Evolutionary conservation across 2,113 vertebrate species (phyloP), one percentile per base, ranked within the genome.

Genomic region (Neolamprologus modestus): DNA sequence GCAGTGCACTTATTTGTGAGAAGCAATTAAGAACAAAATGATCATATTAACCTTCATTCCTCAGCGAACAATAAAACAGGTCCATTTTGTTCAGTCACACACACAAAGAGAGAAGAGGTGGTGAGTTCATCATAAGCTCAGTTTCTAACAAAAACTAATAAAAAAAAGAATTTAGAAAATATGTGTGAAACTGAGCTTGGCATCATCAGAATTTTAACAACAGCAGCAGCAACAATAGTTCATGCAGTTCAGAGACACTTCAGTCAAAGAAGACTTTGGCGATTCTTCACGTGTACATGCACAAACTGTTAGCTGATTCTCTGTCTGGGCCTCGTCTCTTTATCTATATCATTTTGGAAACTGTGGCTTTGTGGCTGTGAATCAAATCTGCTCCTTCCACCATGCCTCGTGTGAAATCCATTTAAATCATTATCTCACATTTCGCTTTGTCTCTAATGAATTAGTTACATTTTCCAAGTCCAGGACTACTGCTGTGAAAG

Each of bases 341-440:
- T 78, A 68, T 87, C 31, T 19, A 7, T 82, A 42, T 55, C 45
- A 52, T 9, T 82, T 35, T 83, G 37, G 42, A 83, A 85, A 59
- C 5, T 4, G 4, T 84, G 63, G 42, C 63, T 45, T 59, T 90
- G 52, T 68, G 76, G 82, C 21, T 35, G 28, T 26, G 9, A 71
- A 76, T 71, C 68, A 45, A 88, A 87, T 83, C 79, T 54, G 21
- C 21, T 21, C 47, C 33, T 52, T 14, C 28, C 24, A 47, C 35
- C 37, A 24, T 24, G 11, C 85, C 55, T 79, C 6, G 28, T 40
- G 84, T 68, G 35, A 79, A 83, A 84, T 68, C 81, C n/a, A 86
- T 52, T 89, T 33, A 55, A 90, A 90, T 87, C 78, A 81, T 86
- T 71, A 84, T 84, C 80, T 85, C 53, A 53, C 33, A 84, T 71